These are phyloP conservation scores for Hippopotamus amphibius DNA, from an alignment of 2,113 vertebrate species.

Conservation along the genomic window DNA sequence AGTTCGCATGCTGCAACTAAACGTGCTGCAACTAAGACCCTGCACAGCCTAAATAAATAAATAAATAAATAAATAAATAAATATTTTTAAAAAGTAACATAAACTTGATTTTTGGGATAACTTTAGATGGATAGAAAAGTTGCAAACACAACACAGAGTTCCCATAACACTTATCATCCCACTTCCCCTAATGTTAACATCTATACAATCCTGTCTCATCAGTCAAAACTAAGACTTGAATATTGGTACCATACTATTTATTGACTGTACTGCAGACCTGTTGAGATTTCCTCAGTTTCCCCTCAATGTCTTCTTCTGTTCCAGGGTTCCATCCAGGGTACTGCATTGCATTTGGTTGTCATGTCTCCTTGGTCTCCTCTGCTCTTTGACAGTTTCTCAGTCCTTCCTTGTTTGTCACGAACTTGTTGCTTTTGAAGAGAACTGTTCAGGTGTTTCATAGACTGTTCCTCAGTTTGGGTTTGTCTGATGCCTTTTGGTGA, in stretches of 20 bases:
- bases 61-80: too few relatives aligned
- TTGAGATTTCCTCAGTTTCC: neutral
- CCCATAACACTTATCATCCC: neutral
- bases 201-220: neutral
- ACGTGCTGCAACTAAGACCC: too few relatives aligned
- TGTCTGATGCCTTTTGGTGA: neutral
- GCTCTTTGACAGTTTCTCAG: neutral
- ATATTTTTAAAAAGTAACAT: neutral
- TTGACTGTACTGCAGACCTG: neutral
- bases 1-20: too few relatives aligned
- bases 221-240: neutral
- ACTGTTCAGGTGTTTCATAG: neutral
- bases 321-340: neutral
- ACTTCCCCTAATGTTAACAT: neutral
- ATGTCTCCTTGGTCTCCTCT: neutral
- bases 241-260: neutral
- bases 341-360: neutral
- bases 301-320: neutral
- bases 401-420: constrained; percentile 12
- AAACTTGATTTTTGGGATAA: neutral
- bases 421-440: neutral
- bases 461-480: neutral
- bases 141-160: neutral
- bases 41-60: too few relatives aligned
- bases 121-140: neutral